Conservation (phyloP, 2,113 vertebrate species). For the Paradisaea rubra region DNA sequence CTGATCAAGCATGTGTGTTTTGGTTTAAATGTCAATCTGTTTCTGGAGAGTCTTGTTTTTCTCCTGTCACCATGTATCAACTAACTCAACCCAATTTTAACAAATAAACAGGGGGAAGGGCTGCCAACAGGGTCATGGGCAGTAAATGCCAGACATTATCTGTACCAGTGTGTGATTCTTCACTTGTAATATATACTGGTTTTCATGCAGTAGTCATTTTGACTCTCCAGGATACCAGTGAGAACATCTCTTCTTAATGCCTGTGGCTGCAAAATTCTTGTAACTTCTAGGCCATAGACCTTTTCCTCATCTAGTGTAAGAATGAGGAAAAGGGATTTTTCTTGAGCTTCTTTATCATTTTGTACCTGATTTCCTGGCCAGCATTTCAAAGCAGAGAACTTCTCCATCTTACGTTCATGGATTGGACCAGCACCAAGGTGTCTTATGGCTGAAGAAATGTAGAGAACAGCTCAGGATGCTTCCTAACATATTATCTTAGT, state of each 20-base stretch:
- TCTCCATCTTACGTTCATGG: neutral
- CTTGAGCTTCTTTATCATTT: neutral
- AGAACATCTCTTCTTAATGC: neutral
- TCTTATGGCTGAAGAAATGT: neutral
- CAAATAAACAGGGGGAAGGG: neutral
- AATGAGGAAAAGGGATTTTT: neutral
- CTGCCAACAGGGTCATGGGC: neutral
- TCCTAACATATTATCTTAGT: neutral
- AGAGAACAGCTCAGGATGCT: neutral
- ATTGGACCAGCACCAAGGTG: neutral
- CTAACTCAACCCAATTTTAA: neutral
- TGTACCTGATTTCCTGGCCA: neutral
- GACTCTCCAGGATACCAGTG: neutral
- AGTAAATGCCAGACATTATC: neutral
- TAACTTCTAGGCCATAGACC: neutral
- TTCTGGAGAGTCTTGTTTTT: neutral
- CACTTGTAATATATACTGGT: neutral
- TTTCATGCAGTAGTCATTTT: neutral
- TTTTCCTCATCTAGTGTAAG: neutral
- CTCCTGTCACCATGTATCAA: neutral
- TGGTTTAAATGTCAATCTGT: neutral
- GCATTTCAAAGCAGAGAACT: neutral
- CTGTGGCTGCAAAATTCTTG: neutral
- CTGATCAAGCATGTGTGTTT: neutral
- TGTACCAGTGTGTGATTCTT: neutral